These are phyloP conservation scores for Stratiomys singularior DNA, from an alignment of 2,888 invertebrate species.

Conservation along the genomic window DNA sequence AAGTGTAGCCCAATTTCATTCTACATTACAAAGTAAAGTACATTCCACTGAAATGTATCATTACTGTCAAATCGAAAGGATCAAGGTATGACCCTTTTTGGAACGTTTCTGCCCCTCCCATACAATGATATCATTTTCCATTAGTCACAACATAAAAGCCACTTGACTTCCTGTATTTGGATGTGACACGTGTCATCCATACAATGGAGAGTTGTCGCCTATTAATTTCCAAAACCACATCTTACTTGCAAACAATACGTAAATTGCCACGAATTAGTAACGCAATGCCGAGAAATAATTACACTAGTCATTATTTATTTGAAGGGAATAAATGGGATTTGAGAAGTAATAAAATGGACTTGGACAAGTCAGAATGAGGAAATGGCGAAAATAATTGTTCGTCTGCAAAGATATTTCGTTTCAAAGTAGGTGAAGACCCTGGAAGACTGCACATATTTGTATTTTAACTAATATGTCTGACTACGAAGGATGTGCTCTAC, in stretches of 20 bases:
- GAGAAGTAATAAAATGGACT: neutral
- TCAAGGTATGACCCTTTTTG: neutral
- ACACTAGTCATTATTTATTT: slow-evolving; percentile 47
- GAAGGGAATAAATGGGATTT: slow-evolving; percentile 2
- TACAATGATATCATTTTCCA: slow-evolving; percentile 32
- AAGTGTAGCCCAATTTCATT: too few species aligned
- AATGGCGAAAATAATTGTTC: too few species aligned
- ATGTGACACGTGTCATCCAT: slow-evolving; percentile 44
- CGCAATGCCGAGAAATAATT: slow-evolving; percentile 46
- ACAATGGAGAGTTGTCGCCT: slow-evolving; percentile 39
- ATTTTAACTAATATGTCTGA: too few species aligned
- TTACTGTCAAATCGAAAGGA: too few species aligned
- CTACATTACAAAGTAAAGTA: too few species aligned
- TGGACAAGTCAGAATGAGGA: too few species aligned
- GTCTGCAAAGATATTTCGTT: too few species aligned
- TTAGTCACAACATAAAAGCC: slow-evolving; percentile 45
- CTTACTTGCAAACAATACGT: slow-evolving; percentile 44
- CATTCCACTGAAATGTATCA: neutral
- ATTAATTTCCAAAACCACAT: slow-evolving; percentile 47
- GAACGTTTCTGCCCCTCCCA: neutral
- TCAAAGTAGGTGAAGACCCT: too few species aligned
- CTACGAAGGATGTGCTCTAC: too few species aligned
- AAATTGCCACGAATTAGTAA: slow-evolving; percentile 46
- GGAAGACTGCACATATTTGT: too few species aligned
- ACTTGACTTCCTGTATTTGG: slow-evolving; percentile 46